Conservation (phyloP, 2,797 vertebrate genomes). For the Crossoptilon crossoptilon region DNA sequence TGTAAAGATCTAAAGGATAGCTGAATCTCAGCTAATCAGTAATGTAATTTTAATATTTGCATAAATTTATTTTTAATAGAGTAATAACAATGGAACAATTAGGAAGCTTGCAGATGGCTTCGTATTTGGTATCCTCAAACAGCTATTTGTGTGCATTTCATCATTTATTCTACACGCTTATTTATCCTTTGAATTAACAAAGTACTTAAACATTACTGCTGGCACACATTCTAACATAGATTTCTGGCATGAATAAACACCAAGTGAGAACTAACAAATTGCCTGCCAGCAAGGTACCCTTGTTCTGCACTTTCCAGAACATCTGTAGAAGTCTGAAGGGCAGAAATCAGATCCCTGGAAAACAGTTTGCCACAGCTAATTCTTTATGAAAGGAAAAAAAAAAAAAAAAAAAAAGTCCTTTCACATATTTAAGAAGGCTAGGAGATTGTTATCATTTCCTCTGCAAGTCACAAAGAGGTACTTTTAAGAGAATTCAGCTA, state of each 20-base stretch:
- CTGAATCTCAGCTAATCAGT: neutral
- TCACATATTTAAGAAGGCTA: neutral
- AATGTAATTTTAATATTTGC: neutral
- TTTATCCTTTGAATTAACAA: neutral
- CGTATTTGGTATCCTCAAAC: neutral
- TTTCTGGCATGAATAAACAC: neutral
- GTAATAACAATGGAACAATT: neutral
- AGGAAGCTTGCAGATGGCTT: neutral
- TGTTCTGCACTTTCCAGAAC: slow-evolving; percentile 7
- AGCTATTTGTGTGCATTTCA: neutral
- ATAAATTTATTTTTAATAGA: neutral
- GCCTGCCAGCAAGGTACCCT: neutral
- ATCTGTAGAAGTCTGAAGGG: neutral
- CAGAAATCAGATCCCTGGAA: slow-evolving; percentile 5
- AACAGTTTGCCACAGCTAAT: neutral
- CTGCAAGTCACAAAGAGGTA: neutral
- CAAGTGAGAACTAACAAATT: neutral
- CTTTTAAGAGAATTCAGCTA: neutral
- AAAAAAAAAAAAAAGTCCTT: neutral
- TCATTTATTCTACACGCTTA: neutral
- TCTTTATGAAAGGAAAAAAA: neutral
- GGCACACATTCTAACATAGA: neutral
- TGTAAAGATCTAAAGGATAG: neutral
- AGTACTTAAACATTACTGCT: neutral
- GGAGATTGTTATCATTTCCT: neutral